Evolutionary conservation across 2,113 vertebrate genomes (phyloP).

Genomic region (Thymallus thymallus): DNA sequence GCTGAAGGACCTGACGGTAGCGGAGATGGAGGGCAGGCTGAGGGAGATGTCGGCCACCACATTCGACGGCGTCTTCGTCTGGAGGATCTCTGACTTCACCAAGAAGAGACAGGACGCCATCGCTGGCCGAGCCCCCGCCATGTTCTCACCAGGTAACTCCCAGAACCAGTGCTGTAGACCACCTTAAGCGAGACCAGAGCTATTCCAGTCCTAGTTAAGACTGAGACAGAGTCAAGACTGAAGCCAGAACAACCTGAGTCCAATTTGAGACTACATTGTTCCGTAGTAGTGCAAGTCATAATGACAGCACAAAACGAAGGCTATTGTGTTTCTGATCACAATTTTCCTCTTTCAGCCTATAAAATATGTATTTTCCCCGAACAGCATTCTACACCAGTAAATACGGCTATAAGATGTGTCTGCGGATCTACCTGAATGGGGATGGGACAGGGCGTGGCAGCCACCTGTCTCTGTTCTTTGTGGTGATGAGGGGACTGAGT

Average conservation of each 20-base stretch:
- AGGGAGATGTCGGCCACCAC: conserved; percentile 86
- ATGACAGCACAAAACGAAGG: too few relatives aligned
- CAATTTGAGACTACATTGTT: too few relatives aligned
- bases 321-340: not conserved
- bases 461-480: conserved; percentile 79
- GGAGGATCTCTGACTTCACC: conserved; percentile 92
- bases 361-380: not conserved
- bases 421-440: conserved; percentile 79
- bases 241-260: too few relatives aligned
- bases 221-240: too few relatives aligned
- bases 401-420: conserved; percentile 80
- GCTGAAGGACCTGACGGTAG: conserved; percentile 88
- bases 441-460: conserved; percentile 77
- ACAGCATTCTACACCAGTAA: conserved; percentile 83
- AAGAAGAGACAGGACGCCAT: conserved; percentile 92
- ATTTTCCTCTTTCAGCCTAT: not conserved
- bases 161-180: not conserved
- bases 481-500: conserved; percentile 73
- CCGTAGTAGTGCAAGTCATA: too few relatives aligned
- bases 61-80: conserved; percentile 90
- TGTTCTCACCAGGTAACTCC: conserved; percentile 92
- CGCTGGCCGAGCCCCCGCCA: conserved; percentile 85
- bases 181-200: too few relatives aligned
- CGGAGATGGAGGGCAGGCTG: conserved; percentile 87
- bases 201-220: too few relatives aligned